Conservation (phyloP, 2,888 invertebrate genomes). For the Taphrorychus bicolor region DNA sequence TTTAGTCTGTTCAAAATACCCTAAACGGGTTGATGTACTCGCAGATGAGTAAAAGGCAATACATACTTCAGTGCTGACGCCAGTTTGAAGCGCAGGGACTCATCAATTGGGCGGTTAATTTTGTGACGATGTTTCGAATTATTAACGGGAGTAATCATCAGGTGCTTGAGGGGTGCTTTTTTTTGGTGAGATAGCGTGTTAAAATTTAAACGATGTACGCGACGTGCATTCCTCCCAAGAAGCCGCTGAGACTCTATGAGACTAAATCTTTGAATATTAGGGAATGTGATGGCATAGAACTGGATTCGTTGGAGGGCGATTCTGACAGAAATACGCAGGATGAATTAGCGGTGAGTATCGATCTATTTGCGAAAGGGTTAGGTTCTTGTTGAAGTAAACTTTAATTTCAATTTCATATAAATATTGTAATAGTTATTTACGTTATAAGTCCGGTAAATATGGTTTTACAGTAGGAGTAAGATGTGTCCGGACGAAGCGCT, state of each 20-base stretch:
- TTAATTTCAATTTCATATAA: no score
- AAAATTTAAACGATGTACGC: constrained; percentile 50
- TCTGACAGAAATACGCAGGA: neutral
- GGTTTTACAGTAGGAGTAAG: no score
- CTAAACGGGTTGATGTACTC: constrained; percentile 34
- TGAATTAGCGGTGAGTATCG: neutral
- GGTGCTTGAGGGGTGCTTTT: neutral
- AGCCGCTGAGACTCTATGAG: constrained; percentile 51
- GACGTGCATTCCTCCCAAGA: constrained; percentile 49
- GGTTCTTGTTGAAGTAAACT: no score
- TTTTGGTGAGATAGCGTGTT: neutral
- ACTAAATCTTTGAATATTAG: constrained; percentile 45
- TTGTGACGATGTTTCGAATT: no score
- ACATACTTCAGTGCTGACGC: neutral
- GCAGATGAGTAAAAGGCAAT: neutral
- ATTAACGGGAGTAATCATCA: no score
- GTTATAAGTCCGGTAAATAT: no score
- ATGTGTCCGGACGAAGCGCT: no score
- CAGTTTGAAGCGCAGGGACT: neutral
- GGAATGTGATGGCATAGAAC: constrained; percentile 53
- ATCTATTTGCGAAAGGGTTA: no score
- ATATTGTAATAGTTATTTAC: no score
- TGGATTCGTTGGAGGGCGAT: constrained; percentile 57
- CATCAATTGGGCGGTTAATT: no score
- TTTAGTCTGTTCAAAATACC: constrained; percentile 36